Base-by-base conservation (phyloP, 2,113 vertebrate species). In the Taurulus bubalis region DNA sequence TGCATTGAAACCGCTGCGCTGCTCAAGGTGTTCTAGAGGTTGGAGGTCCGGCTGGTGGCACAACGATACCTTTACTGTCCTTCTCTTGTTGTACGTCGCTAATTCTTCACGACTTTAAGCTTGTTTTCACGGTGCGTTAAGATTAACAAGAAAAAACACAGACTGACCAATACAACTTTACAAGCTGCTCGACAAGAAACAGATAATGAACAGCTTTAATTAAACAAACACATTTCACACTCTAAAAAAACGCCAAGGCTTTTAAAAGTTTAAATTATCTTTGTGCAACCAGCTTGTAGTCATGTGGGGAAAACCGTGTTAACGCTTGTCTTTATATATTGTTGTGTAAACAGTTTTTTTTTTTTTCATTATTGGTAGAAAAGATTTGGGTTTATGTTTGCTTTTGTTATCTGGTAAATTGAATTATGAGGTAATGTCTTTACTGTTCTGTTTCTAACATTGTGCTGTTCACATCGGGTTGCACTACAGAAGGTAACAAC, bases 21-120 rank as follows among this genome's bases (percentile, higher is more conserved):
- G 60, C 94, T 99, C 72, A 97, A 95, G 28, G 89, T 99, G 20
- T 95, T 94, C 80, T 97, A 89, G 94, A 47, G 70, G 55, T 64
- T 16, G 4, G 58, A 30, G 49, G n/a, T 63, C 22, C 22, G 24
- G 69, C 28, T 79, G 66, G 72, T 67, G 34, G 9, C 62, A 55
- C 58, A 72, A 79, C 76, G 40, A 38, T 22, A 49, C 38, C 36
- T 11, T n/a, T 8, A 22, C 12, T 3, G 9, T 32, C 10, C 0
- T 60, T 45, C 9, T 9, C 2, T 30, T 68, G 6, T 26, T 60
- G 8, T 32, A 42, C 11, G 2, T 58, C 56, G 30, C 4, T 70
- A 14, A 71, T 60, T 32, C 5, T 49, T 58, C 7, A 62, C 1
- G 47, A 24, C 11, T 56, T 40, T 56, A 42, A 10, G 11, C 16